phyloP scores from a whole-genome alignment of 2,113 vertebrate species.

The Archocentrus centrarchus region DNA sequence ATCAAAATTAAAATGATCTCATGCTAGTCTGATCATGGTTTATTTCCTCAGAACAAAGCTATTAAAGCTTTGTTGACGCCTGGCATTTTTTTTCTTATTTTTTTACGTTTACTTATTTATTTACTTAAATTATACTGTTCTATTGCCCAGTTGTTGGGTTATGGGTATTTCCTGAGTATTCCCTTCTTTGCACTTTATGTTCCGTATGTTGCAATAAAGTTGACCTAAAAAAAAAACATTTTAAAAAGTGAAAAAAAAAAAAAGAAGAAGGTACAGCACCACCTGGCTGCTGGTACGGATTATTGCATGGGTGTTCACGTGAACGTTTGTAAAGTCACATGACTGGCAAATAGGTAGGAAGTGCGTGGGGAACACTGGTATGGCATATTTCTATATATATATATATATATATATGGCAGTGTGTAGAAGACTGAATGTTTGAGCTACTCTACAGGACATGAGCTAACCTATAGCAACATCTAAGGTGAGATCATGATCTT shows the following conservation, averaged over 20 bases:
- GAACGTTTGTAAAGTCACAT: slow-evolving; percentile 47
- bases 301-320: slow-evolving; percentile 23
- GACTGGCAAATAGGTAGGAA: slow-evolving; percentile 16
- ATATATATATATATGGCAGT: no score
- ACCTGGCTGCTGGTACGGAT: not conserved
- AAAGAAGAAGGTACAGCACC: not conserved
- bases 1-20: no score
- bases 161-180: not conserved
- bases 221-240: not conserved
- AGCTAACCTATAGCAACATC: not conserved
- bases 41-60: no score
- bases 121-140: not conserved
- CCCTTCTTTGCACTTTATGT: not conserved
- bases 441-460: not conserved
- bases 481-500: not conserved
- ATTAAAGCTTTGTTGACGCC: not conserved
- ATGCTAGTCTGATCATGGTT: no score
- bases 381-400: not conserved
- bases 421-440: not conserved
- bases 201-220: not conserved
- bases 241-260: not conserved
- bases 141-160: not conserved
- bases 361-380: not conserved
- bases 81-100: no score
- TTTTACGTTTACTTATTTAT: not conserved